These are phyloP conservation scores for Orthosia gothica DNA, from an alignment of 2,888 invertebrate genomes.

Conservation along the genomic window DNA sequence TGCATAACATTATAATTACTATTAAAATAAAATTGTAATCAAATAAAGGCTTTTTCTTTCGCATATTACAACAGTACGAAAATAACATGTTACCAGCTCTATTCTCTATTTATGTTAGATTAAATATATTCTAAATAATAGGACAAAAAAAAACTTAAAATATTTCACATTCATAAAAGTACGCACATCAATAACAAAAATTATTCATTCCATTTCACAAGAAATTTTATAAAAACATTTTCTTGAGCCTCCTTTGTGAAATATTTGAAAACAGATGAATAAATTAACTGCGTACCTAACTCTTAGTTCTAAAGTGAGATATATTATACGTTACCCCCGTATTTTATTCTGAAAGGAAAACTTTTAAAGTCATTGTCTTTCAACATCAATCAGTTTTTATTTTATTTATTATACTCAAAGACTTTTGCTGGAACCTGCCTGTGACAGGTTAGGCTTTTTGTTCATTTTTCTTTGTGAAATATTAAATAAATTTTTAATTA, in stretches of 20 bases:
- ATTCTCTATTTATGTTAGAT: neutral
- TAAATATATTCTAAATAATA: conserved; percentile 5
- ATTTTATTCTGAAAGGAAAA: conserved; percentile 42
- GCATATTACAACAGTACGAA: no score
- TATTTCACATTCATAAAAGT: neutral
- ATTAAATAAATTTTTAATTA: conserved; percentile 23
- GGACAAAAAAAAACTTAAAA: neutral
- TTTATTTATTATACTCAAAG: conserved; percentile 35
- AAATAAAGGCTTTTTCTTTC: no score
- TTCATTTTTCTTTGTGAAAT: conserved; percentile 18
- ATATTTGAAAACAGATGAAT: conserved; percentile 51
- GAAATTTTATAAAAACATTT: conserved; percentile 31
- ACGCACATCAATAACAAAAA: conserved; percentile 11
- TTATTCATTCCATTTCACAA: conserved; percentile 15
- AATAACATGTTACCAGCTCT: no score
- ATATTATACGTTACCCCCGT: conserved; percentile 27
- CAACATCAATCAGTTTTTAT: conserved; percentile 61
- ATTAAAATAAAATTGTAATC: neutral
- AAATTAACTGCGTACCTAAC: conserved; percentile 46
- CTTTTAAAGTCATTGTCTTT: conserved; percentile 48
- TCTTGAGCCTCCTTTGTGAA: conserved; percentile 25
- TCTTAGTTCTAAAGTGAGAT: conserved; percentile 32
- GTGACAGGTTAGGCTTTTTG: conserved; percentile 25
- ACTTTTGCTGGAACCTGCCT: conserved; percentile 20
- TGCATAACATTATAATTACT: neutral